A percentile compares a stretch with the other conserved stretches of the same genome.
These are phyloP conservation scores for Cinara cedri DNA, from an alignment of 2,888 invertebrate genomes.

Conservation along the genomic window DNA sequence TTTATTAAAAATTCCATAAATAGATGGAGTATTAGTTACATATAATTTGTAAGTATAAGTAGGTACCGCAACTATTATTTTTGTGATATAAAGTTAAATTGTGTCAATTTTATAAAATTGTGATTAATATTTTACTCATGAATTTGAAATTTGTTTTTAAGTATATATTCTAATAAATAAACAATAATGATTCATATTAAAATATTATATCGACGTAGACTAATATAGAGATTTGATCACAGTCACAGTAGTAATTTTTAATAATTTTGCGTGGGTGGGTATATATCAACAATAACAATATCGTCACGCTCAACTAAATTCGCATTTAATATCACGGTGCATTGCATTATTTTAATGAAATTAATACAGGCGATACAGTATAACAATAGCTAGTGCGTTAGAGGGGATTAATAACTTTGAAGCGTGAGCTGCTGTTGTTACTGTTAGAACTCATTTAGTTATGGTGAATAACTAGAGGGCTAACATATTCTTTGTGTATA, in stretches of 20 bases:
- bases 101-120: too few species aligned
- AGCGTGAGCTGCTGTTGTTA: constrained; percentile 9
- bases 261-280: not conserved
- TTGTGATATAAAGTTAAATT: too few species aligned
- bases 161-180: not conserved
- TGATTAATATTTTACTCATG: too few species aligned
- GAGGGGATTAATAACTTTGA: constrained; percentile 28
- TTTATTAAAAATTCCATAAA: too few species aligned
- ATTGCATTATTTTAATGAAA: constrained; percentile 53
- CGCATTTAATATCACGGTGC: constrained; percentile 35
- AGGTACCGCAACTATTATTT: too few species aligned
- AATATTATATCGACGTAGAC: not conserved
- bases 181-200: not conserved
- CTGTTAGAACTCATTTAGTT: constrained; percentile 24
- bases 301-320: constrained; percentile 48
- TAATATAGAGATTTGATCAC: not conserved
- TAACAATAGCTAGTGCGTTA: constrained; percentile 30
- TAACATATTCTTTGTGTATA: not conserved
- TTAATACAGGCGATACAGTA: constrained; percentile 36
- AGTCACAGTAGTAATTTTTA: constrained; percentile 14
- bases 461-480: constrained; percentile 19
- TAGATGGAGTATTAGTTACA: too few species aligned
- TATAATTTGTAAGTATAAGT: too few species aligned
- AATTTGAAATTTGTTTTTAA: too few species aligned
- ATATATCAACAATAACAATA: constrained; percentile 26